A percentile compares a stretch with the other conserved stretches of the same genome.
phyloP scores from a whole-genome alignment of 2,113 vertebrate genomes.

The Euleptes europaea region DNA sequence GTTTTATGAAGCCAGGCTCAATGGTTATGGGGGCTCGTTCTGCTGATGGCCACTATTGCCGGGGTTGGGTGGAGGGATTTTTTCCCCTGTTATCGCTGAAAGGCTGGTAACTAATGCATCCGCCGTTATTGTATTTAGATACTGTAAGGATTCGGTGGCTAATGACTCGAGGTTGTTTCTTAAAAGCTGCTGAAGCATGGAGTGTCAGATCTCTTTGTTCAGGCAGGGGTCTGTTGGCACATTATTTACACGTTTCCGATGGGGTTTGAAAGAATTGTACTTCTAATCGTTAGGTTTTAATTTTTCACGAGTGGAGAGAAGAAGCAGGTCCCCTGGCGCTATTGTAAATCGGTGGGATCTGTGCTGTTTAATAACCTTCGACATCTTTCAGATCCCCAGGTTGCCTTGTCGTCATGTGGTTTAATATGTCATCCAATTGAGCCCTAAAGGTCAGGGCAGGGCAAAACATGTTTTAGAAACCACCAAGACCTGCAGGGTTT shows the following conservation, averaged over 20 bases:
- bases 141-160: background rate
- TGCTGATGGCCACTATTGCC: background rate
- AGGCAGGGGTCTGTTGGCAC: background rate
- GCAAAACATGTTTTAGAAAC: background rate
- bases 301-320: background rate
- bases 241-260: background rate
- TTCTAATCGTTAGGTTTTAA: background rate
- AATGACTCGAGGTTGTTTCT: constrained; percentile 4
- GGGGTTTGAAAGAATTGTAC: background rate
- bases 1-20: background rate
- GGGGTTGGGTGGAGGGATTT: no score
- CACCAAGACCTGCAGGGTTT: background rate
- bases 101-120: background rate
- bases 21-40: background rate
- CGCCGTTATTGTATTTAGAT: background rate
- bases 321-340: background rate
- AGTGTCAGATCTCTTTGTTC: background rate
- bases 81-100: background rate
- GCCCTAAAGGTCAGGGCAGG: background rate
- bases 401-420: background rate
- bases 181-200: constrained; percentile 5
- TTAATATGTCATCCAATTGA: background rate
- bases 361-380: background rate
- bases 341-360: background rate
- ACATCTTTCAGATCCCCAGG: background rate